Evolutionary conservation across 2,113 vertebrate species (phyloP).

Genomic region (Archocentrus centrarchus): DNA sequence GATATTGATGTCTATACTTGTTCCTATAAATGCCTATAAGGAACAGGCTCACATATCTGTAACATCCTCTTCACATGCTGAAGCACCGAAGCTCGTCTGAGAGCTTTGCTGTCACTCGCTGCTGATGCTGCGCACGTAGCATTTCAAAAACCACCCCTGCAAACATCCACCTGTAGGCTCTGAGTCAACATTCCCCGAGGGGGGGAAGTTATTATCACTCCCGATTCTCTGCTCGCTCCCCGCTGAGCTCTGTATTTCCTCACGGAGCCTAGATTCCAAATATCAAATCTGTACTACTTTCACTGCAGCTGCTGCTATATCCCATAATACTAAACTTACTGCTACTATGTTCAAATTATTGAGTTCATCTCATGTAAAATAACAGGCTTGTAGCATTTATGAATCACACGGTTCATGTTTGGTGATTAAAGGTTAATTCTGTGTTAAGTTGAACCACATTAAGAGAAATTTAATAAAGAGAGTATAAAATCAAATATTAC

Average conservation of each 20-base stretch:
- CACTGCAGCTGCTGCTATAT: not conserved
- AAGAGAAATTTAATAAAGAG: not conserved
- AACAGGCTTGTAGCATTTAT: not conserved
- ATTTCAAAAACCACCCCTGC: constrained; percentile 3
- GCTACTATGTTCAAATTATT: not conserved
- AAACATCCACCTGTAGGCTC: constrained; percentile 15
- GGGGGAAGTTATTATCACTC: constrained; percentile 3
- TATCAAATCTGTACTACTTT: not conserved
- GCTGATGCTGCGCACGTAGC: constrained; percentile 3
- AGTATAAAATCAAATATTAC: not conserved
- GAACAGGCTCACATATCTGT: not conserved
- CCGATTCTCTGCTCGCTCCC: not conserved
- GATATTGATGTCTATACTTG: not conserved
- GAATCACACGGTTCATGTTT: not conserved
- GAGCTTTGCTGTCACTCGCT: not conserved
- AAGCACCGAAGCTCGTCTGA: not conserved
- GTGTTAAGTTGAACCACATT: not conserved
- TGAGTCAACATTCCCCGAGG: not conserved
- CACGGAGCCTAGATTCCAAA: not conserved
- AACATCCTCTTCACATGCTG: not conserved
- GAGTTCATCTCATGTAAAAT: not conserved
- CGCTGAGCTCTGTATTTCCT: not conserved
- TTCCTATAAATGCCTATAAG: not conserved
- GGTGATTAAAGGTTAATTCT: not conserved
- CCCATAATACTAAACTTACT: not conserved